Conservation (phyloP, 2,888 invertebrate genomes). For the Eupithecia inturbata region DNA sequence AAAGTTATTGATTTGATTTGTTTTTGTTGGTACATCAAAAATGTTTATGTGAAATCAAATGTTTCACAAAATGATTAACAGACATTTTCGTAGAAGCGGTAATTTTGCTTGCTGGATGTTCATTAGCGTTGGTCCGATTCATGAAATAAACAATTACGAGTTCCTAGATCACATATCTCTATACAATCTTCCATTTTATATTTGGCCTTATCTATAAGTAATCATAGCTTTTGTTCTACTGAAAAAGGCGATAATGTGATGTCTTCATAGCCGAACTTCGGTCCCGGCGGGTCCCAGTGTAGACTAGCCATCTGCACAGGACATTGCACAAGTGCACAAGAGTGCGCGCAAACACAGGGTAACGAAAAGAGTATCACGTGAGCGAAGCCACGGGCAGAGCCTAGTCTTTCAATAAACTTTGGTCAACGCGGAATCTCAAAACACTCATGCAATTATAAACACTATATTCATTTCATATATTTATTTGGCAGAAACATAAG, state of each 20-base stretch:
- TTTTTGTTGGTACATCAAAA: neutral
- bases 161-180: slow-evolving; percentile 1
- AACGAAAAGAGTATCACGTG: neutral
- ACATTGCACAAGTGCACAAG: neutral
- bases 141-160: slow-evolving; percentile 26
- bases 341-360: neutral
- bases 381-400: neutral
- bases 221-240: neutral
- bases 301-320: neutral
- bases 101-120: slow-evolving; percentile 28
- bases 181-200: neutral
- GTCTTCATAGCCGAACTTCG: neutral
- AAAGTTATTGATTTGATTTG: too few species aligned
- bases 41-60: neutral
- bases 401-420: neutral
- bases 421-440: neutral
- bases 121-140: slow-evolving; percentile 39
- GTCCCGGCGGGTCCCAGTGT: neutral
- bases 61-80: neutral
- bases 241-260: neutral
- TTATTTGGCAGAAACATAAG: too few species aligned
- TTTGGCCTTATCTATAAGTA: too few species aligned
- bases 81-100: slow-evolving; percentile 13
- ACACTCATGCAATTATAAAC: neutral
- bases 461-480: too few species aligned